phyloP scores from a whole-genome alignment of 2,113 vertebrate species.

The Scomber scombrus region DNA sequence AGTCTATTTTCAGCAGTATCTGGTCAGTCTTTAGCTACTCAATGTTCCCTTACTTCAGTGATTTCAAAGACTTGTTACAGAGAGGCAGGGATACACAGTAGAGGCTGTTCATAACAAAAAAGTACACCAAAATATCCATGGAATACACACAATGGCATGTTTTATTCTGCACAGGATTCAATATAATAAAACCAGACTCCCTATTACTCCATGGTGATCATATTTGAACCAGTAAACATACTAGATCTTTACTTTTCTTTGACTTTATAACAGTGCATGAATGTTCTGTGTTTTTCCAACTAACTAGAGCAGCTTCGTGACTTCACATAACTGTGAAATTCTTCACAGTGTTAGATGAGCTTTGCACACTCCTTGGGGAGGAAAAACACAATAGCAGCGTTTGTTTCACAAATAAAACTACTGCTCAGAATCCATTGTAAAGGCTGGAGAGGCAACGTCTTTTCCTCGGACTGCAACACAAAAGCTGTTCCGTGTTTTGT shows the following conservation, averaged over 20 bases:
- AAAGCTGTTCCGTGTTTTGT: conserved; percentile 87
- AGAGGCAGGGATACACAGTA: not conserved
- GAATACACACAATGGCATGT: not conserved
- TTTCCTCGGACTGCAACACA: conserved; percentile 71
- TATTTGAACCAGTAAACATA: not conserved
- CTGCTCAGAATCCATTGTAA: conserved; percentile 69
- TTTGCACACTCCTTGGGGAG: conserved; percentile 56
- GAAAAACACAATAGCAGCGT: conserved; percentile 73
- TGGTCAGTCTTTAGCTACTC: not conserved
- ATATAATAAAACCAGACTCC: not conserved
- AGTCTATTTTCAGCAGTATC: conserved; percentile 23
- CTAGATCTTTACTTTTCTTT: not conserved
- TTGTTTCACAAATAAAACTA: conserved; percentile 77
- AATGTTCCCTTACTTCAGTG: not conserved
- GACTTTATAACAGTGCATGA: not conserved
- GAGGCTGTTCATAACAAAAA: not conserved
- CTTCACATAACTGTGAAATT: conserved; percentile 53
- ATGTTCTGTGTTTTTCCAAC: not conserved
- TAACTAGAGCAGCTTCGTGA: not conserved
- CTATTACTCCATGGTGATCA: not conserved
- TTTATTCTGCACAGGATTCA: not conserved
- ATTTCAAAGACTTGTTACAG: not conserved
- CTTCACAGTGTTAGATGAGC: conserved; percentile 60
- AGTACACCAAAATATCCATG: not conserved
- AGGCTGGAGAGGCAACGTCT: conserved; percentile 64